These are phyloP conservation scores for Plagodis pulveraria DNA, from an alignment of 2,888 invertebrate species.

Conservation along the genomic window DNA sequence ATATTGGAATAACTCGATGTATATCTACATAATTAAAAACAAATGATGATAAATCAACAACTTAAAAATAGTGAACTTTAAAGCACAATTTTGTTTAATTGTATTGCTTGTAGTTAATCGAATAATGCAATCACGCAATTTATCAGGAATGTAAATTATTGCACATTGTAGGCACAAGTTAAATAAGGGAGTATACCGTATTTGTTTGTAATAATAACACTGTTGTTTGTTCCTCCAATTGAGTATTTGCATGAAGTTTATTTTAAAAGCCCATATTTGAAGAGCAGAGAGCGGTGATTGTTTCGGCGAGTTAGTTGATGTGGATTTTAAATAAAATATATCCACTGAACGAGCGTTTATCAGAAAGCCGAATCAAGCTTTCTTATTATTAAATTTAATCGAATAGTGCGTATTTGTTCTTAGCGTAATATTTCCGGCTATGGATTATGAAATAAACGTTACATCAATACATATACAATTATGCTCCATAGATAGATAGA, in stretches of 20 bases:
- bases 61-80: no score
- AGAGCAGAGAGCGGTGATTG: conserved; percentile 3
- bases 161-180: conserved; percentile 31
- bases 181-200: conserved; percentile 12
- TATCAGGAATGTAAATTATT: conserved; percentile 31
- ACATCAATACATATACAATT: no score
- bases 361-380: no score
- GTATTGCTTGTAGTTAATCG: conserved; percentile 27
- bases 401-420: no score
- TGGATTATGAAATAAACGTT: no score
- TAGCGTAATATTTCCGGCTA: no score
- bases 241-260: conserved; percentile 18
- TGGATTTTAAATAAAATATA: background rate
- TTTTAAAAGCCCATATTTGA: conserved; percentile 18
- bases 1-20: no score
- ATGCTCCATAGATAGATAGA: no score
- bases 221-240: conserved; percentile 15
- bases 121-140: conserved; percentile 30
- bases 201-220: conserved; percentile 33
- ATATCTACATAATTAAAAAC: no score
- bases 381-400: no score
- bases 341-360: no score
- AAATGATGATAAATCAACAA: no score
- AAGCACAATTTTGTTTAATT: conserved; percentile 4
- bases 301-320: background rate